Conservation (phyloP, 2,888 invertebrate species). For the Drosophila nr. medialis region DNA sequence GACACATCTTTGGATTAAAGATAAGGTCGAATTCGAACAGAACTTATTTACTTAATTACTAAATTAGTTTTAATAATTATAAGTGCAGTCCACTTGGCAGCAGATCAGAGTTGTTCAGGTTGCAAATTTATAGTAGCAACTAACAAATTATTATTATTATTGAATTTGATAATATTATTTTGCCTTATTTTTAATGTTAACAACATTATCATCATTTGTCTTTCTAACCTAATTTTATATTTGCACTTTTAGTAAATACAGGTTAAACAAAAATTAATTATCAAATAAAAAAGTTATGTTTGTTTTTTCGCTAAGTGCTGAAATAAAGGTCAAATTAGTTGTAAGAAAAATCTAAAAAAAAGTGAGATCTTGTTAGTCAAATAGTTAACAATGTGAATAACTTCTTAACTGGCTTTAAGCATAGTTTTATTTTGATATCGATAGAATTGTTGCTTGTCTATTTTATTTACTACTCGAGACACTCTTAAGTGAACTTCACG, state of each 20-base stretch:
- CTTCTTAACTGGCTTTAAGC: background rate
- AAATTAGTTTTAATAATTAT: background rate
- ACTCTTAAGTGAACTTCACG: background rate
- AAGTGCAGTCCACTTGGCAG: background rate
- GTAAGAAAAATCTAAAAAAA: background rate
- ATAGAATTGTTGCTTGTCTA: background rate
- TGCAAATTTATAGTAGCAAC: background rate
- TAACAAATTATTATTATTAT: background rate
- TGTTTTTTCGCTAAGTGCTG: background rate
- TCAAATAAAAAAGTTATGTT: background rate
- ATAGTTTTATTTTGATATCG: background rate
- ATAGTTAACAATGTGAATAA: background rate
- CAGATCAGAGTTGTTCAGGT: background rate
- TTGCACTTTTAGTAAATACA: too few species aligned
- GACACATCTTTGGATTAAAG: background rate
- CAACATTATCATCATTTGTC: too few species aligned
- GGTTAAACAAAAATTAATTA: background rate
- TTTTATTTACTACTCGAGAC: background rate
- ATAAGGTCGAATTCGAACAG: background rate
- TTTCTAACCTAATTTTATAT: too few species aligned
- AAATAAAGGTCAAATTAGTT: background rate
- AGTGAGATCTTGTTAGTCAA: background rate
- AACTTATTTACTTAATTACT: background rate
- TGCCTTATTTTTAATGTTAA: background rate
- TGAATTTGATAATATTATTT: background rate